Base-by-base conservation (phyloP, 2,797 vertebrate genomes). In the Onychomys torridus region DNA sequence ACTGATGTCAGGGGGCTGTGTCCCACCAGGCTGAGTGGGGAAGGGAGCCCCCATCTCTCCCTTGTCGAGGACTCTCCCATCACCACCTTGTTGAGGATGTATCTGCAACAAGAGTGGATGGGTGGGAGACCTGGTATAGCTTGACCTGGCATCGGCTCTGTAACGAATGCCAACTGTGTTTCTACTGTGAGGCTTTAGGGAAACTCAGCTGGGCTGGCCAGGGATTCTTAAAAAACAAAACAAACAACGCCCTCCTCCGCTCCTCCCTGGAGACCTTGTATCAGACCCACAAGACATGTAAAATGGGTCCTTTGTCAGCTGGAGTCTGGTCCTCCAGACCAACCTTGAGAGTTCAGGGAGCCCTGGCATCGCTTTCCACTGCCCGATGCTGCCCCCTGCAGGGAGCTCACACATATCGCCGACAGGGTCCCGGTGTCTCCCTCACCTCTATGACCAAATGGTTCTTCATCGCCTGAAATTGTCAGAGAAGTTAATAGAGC, bases 321-420 rank as follows among this genome's bases (percentile, higher is more conserved):
- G 87, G 86, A 96, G 65, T 81, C 78, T 82, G 2, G 59, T 71
- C 43, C 71, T 75, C 40, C 23, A 37, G 65, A 71, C 49, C 0
- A 12, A 43, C 46, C 65, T 69, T 19, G 6, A n/a, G n/a, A 46
- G 55, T 73, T 40, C 9, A 32, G 1, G 9, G 32, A 23, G 57
- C 13, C 79, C 23, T 1, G 19, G 19, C 19, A 9, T n/a, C 0
- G 43, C 46, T 34, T 89, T 96, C 1, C 5, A 3, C 90, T 97
- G 95, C 95, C 89, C 25, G 78, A 96, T 92, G 97, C 97, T 97
- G 96, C 96, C 97, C 96, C 95, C 97, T 97, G 90, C 96, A 76
- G 97, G 93, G 11, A 0, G 0, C 6, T 27, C 0, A 0, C 5
- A 23, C 55, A 11, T 81, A 59, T 84, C 6, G 76, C 25, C 0